Percentiles rank a stretch among this genome's conserved stretches.
phyloP scores from a whole-genome alignment of 92 coral and sea anemone species.

The Bergia puertoricense region DNA sequence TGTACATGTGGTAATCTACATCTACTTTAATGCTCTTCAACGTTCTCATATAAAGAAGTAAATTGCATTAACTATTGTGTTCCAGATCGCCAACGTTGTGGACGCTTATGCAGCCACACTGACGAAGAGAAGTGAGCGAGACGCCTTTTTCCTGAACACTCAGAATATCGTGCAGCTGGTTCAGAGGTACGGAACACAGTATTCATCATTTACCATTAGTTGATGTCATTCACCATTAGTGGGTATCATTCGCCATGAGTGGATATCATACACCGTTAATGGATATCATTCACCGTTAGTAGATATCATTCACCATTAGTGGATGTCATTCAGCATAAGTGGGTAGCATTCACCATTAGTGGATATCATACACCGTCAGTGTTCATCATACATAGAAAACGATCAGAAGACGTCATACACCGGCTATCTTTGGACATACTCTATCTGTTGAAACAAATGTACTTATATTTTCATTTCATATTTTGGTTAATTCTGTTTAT shows the following conservation, averaged over 20 bases:
- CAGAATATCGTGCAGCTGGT: slow-evolving; percentile 96
- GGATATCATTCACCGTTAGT: not conserved
- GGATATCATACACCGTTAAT: slow-evolving; percentile 10
- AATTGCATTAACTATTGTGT: not conserved
- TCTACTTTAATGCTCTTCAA: no score
- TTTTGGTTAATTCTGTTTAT: no score
- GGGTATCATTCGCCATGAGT: not conserved
- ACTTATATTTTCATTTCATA: no score
- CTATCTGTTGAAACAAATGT: no score
- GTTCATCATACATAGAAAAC: not conserved
- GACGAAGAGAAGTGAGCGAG: slow-evolving; percentile 88
- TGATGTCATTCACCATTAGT: not conserved
- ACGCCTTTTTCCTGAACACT: slow-evolving; percentile 92
- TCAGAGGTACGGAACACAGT: slow-evolving; percentile 68
- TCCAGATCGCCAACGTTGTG: slow-evolving; percentile 93
- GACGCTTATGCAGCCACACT: slow-evolving; percentile 98
- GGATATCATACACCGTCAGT: slow-evolving; percentile 26
- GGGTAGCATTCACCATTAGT: slow-evolving; percentile 1
- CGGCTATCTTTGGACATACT: not conserved
- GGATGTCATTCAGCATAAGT: slow-evolving; percentile 3
- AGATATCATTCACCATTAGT: slow-evolving; percentile 14
- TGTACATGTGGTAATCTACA: no score
- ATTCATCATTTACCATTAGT: not conserved
- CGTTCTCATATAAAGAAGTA: no score
- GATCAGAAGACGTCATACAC: not conserved